phyloP scores from a whole-genome alignment of 2,797 vertebrate genomes.

The Falco naumanni region DNA sequence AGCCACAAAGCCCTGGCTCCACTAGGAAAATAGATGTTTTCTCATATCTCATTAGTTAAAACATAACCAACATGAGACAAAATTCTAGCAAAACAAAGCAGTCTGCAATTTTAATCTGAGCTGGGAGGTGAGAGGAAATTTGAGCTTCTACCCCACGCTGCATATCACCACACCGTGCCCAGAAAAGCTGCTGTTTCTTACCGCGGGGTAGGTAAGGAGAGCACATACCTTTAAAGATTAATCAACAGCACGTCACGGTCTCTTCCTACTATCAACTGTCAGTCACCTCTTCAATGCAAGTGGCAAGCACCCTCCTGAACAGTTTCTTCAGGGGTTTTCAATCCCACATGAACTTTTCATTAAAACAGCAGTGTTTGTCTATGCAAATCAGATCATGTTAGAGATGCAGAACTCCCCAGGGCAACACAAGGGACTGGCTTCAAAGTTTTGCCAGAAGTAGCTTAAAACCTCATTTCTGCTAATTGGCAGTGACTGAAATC shows the following conservation, averaged over 20 bases:
- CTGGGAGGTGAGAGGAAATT: neutral
- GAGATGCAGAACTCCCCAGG: neutral
- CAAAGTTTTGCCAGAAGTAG: neutral
- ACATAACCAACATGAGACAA: neutral
- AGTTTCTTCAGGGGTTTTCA: neutral
- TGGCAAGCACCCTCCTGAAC: neutral
- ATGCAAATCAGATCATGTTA: neutral
- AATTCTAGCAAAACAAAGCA: neutral
- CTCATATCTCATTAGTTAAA: neutral
- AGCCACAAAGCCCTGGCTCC: neutral
- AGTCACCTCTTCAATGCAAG: neutral
- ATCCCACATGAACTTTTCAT: neutral
- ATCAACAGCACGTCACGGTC: neutral
- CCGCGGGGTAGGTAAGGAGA: rapidly evolving
- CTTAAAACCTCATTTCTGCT: conserved; percentile 14
- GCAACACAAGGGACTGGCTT: neutral
- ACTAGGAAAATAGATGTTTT: neutral
- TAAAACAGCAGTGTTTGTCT: neutral
- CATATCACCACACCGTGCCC: rapidly evolving
- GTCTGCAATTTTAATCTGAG: neutral
- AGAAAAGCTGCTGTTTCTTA: neutral
- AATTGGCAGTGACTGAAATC: neutral
- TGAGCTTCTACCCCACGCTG: neutral
- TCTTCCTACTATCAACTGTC: neutral
- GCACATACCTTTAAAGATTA: neutral